These are phyloP conservation scores for Laspeyria flexula DNA, from an alignment of 2,888 invertebrate species.

Conservation along the genomic window DNA sequence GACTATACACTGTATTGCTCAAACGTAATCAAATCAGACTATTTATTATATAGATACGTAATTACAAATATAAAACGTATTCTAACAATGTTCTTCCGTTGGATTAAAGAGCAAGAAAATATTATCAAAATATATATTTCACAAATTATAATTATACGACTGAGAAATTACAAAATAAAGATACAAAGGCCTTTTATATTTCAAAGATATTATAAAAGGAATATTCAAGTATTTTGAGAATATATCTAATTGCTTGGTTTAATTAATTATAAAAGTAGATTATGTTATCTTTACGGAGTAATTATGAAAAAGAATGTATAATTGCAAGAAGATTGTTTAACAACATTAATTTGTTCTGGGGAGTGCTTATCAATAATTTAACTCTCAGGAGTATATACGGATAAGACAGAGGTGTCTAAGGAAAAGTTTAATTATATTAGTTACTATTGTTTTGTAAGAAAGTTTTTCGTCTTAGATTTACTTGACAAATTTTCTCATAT, in stretches of 20 bases:
- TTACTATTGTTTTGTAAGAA: too few species aligned
- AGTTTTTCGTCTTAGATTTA: too few species aligned
- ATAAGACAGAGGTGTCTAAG: conserved; percentile 15
- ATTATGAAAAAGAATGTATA: conserved; percentile 19
- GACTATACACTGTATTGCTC: too few species aligned
- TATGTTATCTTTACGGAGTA: conserved; percentile 25
- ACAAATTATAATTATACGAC: not conserved
- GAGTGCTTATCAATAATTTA: conserved; percentile 52
- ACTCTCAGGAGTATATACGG: conserved; percentile 45
- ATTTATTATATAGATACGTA: too few species aligned
- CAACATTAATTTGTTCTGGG: conserved; percentile 36
- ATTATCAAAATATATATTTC: not conserved
- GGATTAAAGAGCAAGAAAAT: too few species aligned
- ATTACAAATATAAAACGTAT: too few species aligned
- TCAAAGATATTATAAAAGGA: conserved; percentile 14
- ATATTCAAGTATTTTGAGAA: conserved; percentile 14
- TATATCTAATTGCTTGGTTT: conserved; percentile 24
- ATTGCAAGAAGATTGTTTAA: conserved; percentile 20
- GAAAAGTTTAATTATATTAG: too few species aligned
- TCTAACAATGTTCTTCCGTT: too few species aligned
- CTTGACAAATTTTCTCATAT: too few species aligned
- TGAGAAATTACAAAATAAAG: not conserved
- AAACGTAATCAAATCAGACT: too few species aligned
- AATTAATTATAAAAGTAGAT: conserved; percentile 27
- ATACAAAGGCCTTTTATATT: conserved; percentile 6